Percentiles rank a stretch among this genome's conserved stretches.
Evolutionary conservation across 1,140 invertebrate species (phyloP).

Genomic region (Drosophila varians): DNA sequence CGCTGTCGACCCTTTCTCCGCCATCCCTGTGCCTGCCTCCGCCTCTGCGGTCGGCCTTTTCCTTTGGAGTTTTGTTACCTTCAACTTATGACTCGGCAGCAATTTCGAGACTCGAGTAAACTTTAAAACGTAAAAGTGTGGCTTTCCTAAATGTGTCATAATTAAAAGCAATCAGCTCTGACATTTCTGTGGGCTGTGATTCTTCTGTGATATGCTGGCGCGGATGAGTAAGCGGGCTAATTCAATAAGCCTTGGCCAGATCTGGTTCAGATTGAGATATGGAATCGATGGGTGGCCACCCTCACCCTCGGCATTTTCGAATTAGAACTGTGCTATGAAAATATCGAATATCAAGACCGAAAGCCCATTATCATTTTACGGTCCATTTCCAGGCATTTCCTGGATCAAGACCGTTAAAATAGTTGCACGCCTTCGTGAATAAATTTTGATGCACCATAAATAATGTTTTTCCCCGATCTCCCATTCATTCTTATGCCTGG

Average conservation of each 20-base stretch:
- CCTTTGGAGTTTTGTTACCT: conserved; percentile 39
- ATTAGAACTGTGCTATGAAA: conserved; percentile 2
- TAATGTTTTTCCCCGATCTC: conserved; percentile 1
- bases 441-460: conserved; percentile 13
- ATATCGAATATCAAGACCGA: conserved; percentile 26
- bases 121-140: conserved; percentile 42
- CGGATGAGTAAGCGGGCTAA: conserved; percentile 24
- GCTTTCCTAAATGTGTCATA: conserved; percentile 70
- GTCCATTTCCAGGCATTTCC: conserved; percentile 23
- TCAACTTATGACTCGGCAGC: conserved; percentile 55
- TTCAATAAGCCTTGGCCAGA: conserved; percentile 10
- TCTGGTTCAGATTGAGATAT: conserved; percentile 33
- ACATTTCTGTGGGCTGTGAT: conserved; percentile 25
- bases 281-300: conserved; percentile 12
- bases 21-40: background rate
- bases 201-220: conserved; percentile 3
- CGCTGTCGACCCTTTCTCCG: conserved; percentile 12
- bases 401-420: conserved; percentile 39
- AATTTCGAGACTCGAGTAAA: conserved; percentile 29
- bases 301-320: conserved; percentile 1
- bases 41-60: conserved; percentile 26
- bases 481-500: conserved; percentile 33
- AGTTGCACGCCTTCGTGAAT: conserved; percentile 31
- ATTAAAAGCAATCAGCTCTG: conserved; percentile 45
- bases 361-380: conserved; percentile 8